Evolutionary conservation across 2,797 vertebrate genomes (phyloP), one percentile per base, ranked within the genome.

Genomic region (Podargus strigoides): DNA sequence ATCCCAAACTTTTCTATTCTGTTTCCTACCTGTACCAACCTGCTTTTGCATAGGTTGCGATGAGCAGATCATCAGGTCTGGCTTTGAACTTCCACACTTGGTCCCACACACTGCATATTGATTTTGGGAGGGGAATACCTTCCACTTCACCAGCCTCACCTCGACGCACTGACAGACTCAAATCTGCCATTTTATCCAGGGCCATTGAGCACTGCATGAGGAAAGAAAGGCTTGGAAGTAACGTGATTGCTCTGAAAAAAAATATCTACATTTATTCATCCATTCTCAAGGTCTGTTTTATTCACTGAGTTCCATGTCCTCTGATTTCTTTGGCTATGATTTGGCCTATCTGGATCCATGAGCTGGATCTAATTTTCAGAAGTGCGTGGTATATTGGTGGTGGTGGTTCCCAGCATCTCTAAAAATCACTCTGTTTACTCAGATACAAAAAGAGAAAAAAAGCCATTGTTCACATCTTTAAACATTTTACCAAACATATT

Each of bases 21-120:
- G 7, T 80, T 77, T 91, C 32, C n/a, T 72, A 11, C 26, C 10
- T 24, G 59, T 30, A 97, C 96, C 27, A 79, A 98, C 97, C 97
- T 97, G 98, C 95, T 84, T 98, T 98, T 94, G 96, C 89, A 7
- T 98, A 98, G 47, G 97, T 97, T 68, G 97, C 69, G 5, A 98
- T 96, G 84, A 98, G 95, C 30, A 98, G 95, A 67, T 98, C 98
- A 0, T 98, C 97, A 26, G 97, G 96, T 62, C 86, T 97, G 85
- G 97, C 98, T 95, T 96, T 96, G 82, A 98, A 98, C 34, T 97
- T 96, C 95, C 95, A 79, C 53, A 97, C 82, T 92, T 88, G 84
- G 60, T 98, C 93, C 97, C 97, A 97, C 0, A 6, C 53, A 21
- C 50, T 88, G 39, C 12, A 41, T 0, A 36, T 83, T 23, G 37